Evolutionary conservation across 2,888 invertebrate species (phyloP).

Genomic region (Atethmia centrago): DNA sequence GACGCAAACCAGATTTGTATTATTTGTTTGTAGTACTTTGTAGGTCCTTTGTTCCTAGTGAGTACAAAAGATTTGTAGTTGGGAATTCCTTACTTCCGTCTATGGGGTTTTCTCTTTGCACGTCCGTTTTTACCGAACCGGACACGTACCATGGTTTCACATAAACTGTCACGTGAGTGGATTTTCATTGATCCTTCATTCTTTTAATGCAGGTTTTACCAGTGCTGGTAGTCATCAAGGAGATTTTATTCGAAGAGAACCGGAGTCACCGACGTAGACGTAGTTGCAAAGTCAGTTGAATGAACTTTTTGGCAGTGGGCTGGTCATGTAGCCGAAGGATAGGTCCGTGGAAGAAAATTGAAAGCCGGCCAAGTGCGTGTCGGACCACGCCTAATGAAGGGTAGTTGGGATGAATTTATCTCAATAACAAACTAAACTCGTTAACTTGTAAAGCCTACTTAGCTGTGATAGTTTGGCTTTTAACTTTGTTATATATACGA

Average conservation of each 20-base stretch:
- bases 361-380: too few species aligned
- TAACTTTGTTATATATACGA: too few species aligned
- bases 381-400: too few species aligned
- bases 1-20: slow-evolving; percentile 32
- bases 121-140: slow-evolving; percentile 29
- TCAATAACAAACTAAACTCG: too few species aligned
- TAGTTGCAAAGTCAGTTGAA: not conserved
- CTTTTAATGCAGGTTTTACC: not conserved
- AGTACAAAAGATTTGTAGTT: slow-evolving; percentile 14
- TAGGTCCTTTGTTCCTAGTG: slow-evolving; percentile 17
- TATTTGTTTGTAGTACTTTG: slow-evolving; percentile 23
- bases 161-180: not conserved
- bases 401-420: too few species aligned
- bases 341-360: not conserved
- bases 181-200: slow-evolving; percentile 3
- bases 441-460: too few species aligned
- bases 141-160: slow-evolving; percentile 20
- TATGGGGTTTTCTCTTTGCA: slow-evolving; percentile 58
- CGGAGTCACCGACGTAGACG: not conserved
- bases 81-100: slow-evolving; percentile 66
- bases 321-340: not conserved
- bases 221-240: not conserved
- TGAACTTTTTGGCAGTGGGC: not conserved
- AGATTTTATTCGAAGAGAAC: not conserved
- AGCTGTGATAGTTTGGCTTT: too few species aligned